Evolutionary conservation across 1,140 invertebrate species (phyloP).

Genomic region (Sinella curviseta): DNA sequence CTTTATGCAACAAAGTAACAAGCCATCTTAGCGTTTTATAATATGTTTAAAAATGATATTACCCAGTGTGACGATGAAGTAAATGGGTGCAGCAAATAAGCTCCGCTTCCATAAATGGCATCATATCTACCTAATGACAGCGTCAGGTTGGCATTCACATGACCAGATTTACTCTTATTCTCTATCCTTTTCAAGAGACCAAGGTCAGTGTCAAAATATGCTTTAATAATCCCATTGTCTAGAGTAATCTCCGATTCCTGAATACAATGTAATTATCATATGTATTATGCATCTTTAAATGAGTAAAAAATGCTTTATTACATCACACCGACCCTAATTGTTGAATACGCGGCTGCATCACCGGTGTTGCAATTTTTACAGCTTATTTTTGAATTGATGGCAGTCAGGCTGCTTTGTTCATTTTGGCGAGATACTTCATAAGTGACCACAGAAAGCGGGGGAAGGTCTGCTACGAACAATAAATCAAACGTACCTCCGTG

Average conservation of each 20-base stretch:
- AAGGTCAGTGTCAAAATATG: not conserved
- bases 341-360: too few relatives aligned
- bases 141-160: not conserved
- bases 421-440: conserved; percentile 61
- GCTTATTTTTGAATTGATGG: not conserved
- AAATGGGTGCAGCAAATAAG: not conserved
- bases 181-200: not conserved
- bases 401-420: not conserved
- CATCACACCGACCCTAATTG: too few relatives aligned
- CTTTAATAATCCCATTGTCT: not conserved
- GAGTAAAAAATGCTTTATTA: too few relatives aligned
- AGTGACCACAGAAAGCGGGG: conserved; percentile 70
- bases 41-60: too few relatives aligned
- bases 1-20: too few relatives aligned
- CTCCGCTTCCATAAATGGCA: not conserved
- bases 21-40: too few relatives aligned
- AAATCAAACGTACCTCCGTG: too few relatives aligned
- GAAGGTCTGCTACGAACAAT: conserved; percentile 74
- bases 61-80: too few relatives aligned
- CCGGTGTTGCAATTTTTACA: not conserved
- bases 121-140: not conserved
- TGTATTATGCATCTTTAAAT: not conserved
- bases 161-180: too few relatives aligned
- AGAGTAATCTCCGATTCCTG: not conserved
- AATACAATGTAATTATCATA: not conserved